Conservation (phyloP, 1,140 invertebrate species). For the Lepidostoma basale region DNA sequence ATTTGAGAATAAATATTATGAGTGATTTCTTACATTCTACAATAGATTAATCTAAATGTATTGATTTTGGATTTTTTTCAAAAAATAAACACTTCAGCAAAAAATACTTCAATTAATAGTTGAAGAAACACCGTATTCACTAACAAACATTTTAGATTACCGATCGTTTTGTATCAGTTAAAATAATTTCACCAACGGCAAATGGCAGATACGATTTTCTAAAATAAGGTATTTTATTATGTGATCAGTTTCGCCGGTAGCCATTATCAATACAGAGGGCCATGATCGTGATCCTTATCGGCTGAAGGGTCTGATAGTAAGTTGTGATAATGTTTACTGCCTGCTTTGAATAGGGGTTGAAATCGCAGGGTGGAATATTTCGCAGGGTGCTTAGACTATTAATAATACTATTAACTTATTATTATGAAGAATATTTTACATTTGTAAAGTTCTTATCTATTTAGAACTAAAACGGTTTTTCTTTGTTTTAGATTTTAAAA, state of each 20-base stretch:
- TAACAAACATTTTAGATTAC: too few relatives aligned
- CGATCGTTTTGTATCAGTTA: neutral
- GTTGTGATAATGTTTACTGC: constrained; percentile 9
- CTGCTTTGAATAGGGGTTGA: constrained; percentile 5
- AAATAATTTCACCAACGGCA: neutral
- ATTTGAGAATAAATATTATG: too few relatives aligned
- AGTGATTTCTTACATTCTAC: neutral
- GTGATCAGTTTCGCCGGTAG: neutral
- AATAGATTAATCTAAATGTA: neutral
- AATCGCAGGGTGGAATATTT: too few relatives aligned
- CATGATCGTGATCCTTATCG: constrained; percentile 1
- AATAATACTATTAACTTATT: too few relatives aligned
- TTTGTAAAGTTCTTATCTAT: too few relatives aligned
- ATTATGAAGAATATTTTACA: too few relatives aligned
- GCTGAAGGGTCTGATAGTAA: neutral
- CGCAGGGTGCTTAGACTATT: too few relatives aligned
- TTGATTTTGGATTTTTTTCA: neutral
- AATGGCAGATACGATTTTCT: neutral
- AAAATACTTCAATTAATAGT: neutral
- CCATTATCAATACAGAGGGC: neutral
- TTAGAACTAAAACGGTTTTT: too few relatives aligned
- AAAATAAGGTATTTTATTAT: neutral
- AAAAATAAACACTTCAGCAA: neutral
- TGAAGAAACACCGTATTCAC: too few relatives aligned
- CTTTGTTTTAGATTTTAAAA: too few relatives aligned